Evolutionary conservation across 2,888 invertebrate genomes (phyloP).

Genomic region (Yponomeuta cagnagella): DNA sequence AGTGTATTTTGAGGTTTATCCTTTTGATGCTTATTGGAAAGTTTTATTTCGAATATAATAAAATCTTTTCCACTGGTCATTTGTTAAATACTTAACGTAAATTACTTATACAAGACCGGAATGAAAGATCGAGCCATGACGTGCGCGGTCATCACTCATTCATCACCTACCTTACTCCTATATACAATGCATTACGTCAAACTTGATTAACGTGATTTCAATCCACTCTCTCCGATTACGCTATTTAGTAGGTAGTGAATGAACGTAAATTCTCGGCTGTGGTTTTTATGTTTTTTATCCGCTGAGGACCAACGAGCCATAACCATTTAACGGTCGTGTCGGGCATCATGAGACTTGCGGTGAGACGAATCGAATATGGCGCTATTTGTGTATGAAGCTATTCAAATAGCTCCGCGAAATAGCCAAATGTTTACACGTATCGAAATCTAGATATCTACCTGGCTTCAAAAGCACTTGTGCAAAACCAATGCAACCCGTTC

Average conservation of each 20-base stretch:
- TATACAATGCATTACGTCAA: neutral
- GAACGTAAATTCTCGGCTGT: conserved; percentile 11
- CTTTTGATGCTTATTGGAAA: too few species aligned
- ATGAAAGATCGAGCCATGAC: too few species aligned
- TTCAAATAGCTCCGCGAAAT: neutral
- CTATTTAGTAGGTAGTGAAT: neutral
- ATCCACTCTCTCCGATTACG: neutral
- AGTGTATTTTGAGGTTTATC: too few species aligned
- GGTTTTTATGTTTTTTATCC: conserved; percentile 30
- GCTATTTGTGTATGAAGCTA: neutral
- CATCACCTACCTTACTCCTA: too few species aligned
- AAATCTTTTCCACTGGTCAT: too few species aligned
- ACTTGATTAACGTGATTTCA: neutral
- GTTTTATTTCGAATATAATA: too few species aligned
- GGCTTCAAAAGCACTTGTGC: too few species aligned
- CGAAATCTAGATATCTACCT: neutral
- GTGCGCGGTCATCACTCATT: too few species aligned
- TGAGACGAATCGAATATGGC: conserved; percentile 26
- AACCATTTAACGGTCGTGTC: conserved; percentile 41
- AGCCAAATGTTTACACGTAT: neutral
- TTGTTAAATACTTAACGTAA: too few species aligned
- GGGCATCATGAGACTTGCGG: neutral
- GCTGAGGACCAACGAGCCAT: conserved; percentile 36
- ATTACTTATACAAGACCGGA: too few species aligned
- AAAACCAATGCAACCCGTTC: too few species aligned